These are phyloP conservation scores for Rhopalosiphum padi DNA, from an alignment of 1,140 invertebrate genomes.

Conservation along the genomic window DNA sequence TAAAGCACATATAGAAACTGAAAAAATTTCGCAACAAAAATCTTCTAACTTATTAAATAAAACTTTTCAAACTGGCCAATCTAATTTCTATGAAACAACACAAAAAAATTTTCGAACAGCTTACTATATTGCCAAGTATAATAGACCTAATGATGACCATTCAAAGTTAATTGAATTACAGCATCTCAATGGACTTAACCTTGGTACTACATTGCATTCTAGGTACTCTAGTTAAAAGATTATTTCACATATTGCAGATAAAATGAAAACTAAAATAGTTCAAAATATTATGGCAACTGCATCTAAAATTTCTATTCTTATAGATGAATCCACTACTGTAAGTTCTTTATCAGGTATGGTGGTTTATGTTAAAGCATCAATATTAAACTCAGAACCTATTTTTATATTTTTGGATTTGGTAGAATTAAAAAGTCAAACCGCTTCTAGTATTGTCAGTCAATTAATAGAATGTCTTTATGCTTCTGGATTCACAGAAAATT, in stretches of 20 bases:
- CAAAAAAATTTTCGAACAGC: background rate
- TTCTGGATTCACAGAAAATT: too few species aligned
- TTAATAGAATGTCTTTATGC: background rate
- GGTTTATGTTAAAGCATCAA: background rate
- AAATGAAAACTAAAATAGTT: background rate
- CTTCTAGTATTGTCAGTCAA: background rate
- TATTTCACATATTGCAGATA: background rate
- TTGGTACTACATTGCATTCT: conserved; percentile 1
- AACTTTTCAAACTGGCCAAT: background rate
- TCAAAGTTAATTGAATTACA: conserved; percentile 3
- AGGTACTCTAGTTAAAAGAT: background rate
- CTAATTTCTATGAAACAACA: background rate
- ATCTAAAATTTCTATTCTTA: conserved; percentile 1
- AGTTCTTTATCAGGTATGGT: background rate
- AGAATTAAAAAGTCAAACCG: background rate
- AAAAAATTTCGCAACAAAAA: background rate
- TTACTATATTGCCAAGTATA: background rate
- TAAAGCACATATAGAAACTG: background rate
- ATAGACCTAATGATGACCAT: conserved; percentile 11
- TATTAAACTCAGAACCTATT: background rate
- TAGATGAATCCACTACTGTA: conserved; percentile 5
- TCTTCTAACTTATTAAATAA: background rate
- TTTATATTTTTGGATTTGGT: conserved; percentile 1
- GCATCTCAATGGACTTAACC: background rate
- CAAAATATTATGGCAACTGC: background rate